phyloP scores from a whole-genome alignment of 2,113 vertebrate species.

The Phaethornis superciliosus region DNA sequence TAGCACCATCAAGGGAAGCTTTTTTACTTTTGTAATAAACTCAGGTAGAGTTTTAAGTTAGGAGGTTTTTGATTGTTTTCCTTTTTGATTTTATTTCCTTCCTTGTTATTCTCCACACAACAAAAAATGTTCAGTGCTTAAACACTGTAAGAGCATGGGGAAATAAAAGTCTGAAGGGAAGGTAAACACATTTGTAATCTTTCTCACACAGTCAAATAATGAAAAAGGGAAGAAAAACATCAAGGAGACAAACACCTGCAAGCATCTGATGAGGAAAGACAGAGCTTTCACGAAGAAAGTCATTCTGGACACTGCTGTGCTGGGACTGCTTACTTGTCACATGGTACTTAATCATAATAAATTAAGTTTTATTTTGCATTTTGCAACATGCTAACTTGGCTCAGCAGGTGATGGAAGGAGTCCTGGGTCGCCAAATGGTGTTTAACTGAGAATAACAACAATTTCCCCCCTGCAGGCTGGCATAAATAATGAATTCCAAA shows the following conservation, averaged over 20 bases:
- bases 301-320: background rate
- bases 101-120: background rate
- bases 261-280: background rate
- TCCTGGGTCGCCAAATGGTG: conserved; percentile 23
- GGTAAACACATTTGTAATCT: background rate
- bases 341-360: conserved; percentile 51
- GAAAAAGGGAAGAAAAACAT: background rate
- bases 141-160: background rate
- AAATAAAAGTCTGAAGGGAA: background rate
- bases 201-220: background rate
- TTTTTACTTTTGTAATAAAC: background rate
- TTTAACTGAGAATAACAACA: conserved; percentile 51
- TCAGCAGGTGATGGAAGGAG: conserved; percentile 56
- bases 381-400: conserved; percentile 41
- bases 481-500: conserved; percentile 62
- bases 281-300: conserved; percentile 8
- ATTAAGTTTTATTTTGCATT: conserved; percentile 56
- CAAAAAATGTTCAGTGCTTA: background rate
- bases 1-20: background rate
- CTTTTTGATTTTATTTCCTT: background rate
- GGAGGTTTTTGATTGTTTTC: background rate
- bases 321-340: conserved; percentile 21
- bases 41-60: background rate
- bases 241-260: background rate
- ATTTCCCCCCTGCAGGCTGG: conserved; percentile 26